Conservation (phyloP, 2,888 invertebrate species). For the Scaptomyza flava region DNA sequence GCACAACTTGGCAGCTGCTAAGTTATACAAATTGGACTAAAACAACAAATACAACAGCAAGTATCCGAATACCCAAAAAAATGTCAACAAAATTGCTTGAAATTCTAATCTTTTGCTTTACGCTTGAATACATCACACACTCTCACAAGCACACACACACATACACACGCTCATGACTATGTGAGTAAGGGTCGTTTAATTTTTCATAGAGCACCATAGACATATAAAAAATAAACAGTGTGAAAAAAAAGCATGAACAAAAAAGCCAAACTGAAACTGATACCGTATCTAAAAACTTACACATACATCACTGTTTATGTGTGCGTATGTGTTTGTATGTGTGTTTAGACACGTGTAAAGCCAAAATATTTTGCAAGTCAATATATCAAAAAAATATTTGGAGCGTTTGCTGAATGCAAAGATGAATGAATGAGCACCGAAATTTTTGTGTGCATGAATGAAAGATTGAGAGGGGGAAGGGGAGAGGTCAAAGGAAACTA, state of each 20-base stretch:
- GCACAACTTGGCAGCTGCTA: slow-evolving; percentile 66
- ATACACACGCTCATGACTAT: slow-evolving; percentile 17
- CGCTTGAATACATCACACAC: slow-evolving; percentile 70
- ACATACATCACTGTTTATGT: slow-evolving; percentile 17
- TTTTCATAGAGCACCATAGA: slow-evolving; percentile 42
- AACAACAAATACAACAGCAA: slow-evolving; percentile 16
- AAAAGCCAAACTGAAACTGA: slow-evolving; percentile 29
- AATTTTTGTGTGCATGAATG: slow-evolving; percentile 22
- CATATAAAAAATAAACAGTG: slow-evolving; percentile 57
- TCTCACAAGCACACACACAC: slow-evolving; percentile 8
- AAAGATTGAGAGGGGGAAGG: slow-evolving; percentile 2
- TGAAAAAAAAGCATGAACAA: slow-evolving; percentile 18
- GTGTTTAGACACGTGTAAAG: slow-evolving; percentile 69
- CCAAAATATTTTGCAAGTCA: slow-evolving; percentile 77
- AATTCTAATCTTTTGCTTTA: slow-evolving; percentile 75
- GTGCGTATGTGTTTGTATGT: slow-evolving; percentile 20
- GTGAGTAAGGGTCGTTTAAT: slow-evolving; percentile 45
- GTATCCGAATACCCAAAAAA: slow-evolving; percentile 29
- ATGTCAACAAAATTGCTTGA: slow-evolving; percentile 57
- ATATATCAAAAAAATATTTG: slow-evolving; percentile 74
- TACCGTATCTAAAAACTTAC: slow-evolving; percentile 35
- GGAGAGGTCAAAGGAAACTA: background rate
- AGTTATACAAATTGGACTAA: slow-evolving; percentile 64
- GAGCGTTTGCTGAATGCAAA: slow-evolving; percentile 61
- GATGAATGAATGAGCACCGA: slow-evolving; percentile 71